Base-by-base conservation (phyloP, 2,888 invertebrate genomes). In the Tortricodes alternella region DNA sequence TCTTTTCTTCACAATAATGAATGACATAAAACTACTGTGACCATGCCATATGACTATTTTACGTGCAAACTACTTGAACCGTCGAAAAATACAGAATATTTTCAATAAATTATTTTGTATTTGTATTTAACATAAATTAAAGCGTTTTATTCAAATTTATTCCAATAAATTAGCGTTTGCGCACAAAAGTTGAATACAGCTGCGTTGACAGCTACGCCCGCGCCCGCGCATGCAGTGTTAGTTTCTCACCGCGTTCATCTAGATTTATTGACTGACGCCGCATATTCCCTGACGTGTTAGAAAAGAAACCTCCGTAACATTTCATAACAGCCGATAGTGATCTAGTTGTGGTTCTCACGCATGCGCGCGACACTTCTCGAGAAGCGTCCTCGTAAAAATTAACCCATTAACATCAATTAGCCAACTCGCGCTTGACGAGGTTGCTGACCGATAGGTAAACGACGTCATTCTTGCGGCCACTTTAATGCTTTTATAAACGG, bases 341-440 rank as follows among this genome's bases (percentile, higher is more conserved):
- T 56, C 56, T 50, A 23, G 44, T 55, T 49, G 55, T 16, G 43
- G 49, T 56, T 56, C 56, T 50, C 56, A 56, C 56, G 53, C 50
- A 32, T 46, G 49, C 32, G 52, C 43, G 50, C 56, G 56, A 56
- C 55, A 55, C 56, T 56, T 56, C 55, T 37, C 49, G 49, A 32
- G 59, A 59, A 69, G 52, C 64, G 63, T 60, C 62, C 72, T 75
- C 73, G 68, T 78, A 72, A 79, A 73, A 80, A 84, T 85, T 84
- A 83, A 80, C 79, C 81, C 76, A 83, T 85, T 85, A 84, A 83
- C 83, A 79, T 74, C 76, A 82, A 83, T 84, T 81, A 78, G 65
- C 55, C 56, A 49, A 43, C 43, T 48, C 49, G 49, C 49, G 44
- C 34, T 59, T 59, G 46, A 51, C 37, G 39, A 53, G 72, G 72